Evolutionary conservation across 2,888 invertebrate species (phyloP), one percentile per base, ranked within the genome.

Genomic region (Trachelus troglodyta): DNA sequence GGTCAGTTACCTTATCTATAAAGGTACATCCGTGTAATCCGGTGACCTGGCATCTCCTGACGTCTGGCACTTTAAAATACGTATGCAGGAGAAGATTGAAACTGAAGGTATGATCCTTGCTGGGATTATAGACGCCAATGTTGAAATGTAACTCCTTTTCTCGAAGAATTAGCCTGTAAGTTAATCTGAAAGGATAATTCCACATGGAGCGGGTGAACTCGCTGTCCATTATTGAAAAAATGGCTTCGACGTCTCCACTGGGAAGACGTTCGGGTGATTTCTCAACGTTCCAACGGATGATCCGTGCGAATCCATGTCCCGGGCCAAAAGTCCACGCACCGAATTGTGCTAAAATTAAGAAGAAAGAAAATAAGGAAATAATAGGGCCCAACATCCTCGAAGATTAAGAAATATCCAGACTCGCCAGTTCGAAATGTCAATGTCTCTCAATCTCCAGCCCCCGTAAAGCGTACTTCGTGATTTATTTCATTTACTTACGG

Each of bases 31-130:
- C 98, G 90, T 97, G 96, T 88, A 99, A 94, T 83, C 98, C 98
- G 78, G 97, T 97, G 90, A 99, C 97, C 93, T 97, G 97, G 91
- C 97, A 97, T 85, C 97, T 94, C 77, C 97, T 94, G 74, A 98
- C 98, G 92, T 98, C 98, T 81, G 98, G 97, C 90, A 98, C 98
- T 94, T 97, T 97, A 92, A 99, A 97, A 93, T 98, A 98, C 35
- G 98, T 98, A 92, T 98, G 98, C 87, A 98, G 93, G 82, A 98
- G 93, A 92, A 98, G 93, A 92, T 98, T 98, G 92, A 98, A 99
- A 90, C 95, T 96, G 93, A 96, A 97, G 80, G 97, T 96, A 85
- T 96, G 93, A 91, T 97, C 97, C 93, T 97, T 97, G 93, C 97
- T 97, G 68, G 97, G 98, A 93, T 98, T 98, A 92, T 97, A 97